Base-by-base conservation (phyloP, 1,140 invertebrate genomes). In the Panagrolaimus sp. region DNA sequence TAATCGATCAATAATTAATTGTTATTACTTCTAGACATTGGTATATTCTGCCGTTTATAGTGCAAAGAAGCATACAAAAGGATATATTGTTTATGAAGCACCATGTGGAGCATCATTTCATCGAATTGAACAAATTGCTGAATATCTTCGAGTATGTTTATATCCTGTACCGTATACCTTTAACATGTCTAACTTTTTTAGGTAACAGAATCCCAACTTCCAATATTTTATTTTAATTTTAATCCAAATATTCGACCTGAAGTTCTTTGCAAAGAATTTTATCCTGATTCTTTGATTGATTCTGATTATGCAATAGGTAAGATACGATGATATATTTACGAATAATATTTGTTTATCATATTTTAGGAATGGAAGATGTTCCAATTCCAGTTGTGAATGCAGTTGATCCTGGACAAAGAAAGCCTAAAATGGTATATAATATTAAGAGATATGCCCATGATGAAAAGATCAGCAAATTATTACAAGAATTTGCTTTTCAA, bases 61-160 rank as follows among this genome's bases (percentile, higher is more conserved):
- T 38, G 32, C 32, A 38, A 38, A 38, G 32, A 38, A 38, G 7
- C 32, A 58, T 21, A 21, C 52, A 26, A 5, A 28, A 3, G 52
- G 28, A 58, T 58, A 58, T 58, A 28, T 58, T n/a, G 21, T 58
- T 28, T 58, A 58, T 17, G 52, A 58, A 58, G 15, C 52, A 21
- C 52, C 52, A 2, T 58, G 52, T 58, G 52, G 52, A 21, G 14
- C 10, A 28, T 21, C 15, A n/a, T 58, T 58, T 14, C 15, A 6
- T 58, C 21, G 28, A 26, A 28, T 26, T 12, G 52, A 58, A 26
- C 10, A 5, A 14, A 58, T 58, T n/a, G 21, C 28, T 21, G 10
- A n/a, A 3, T 24, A 58, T 21, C 21, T 58, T 12, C 21, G 28
- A 28, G 52, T 58, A n/a, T 4, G 10, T 48, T 5, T 9, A 24